Evolutionary conservation across 2,797 vertebrate species (phyloP), one percentile per base, ranked within the genome.

Genomic region (Echiichthys vipera): DNA sequence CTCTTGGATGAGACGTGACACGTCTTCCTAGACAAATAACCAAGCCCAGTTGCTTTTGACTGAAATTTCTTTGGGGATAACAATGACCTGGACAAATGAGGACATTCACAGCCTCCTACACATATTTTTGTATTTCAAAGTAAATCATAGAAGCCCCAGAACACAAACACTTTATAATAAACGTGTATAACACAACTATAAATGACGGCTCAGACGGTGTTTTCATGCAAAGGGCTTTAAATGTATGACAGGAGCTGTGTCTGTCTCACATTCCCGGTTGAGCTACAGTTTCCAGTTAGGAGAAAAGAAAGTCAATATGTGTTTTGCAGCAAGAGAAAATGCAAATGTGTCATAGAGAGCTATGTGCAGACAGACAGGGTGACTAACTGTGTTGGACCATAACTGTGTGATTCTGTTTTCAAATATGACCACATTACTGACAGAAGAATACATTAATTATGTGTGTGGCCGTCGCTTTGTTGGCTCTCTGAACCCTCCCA

Each of bases 391-490:
- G 10, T 25, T 30, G 5, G 3, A 67, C 8, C 36, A n/a, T 1
- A 12, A n/a, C n/a, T n/a, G 29, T 17, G 40, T 7, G 10, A 22
- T 9, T 40, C 24, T 18, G 8, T 8, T 10, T 51, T 43, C 1
- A 40, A 50, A 47, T 7, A 5, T 7, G 0, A 32, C 0, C 9
- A 7, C 7, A 40, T 25, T 2, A 8, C 5, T 22, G 2, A 7
- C n/a, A 22, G 0, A 50, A 12, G 3, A 30, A 3, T 1, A 27
- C 0, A 11, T 2, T 2, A 22, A 17, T 4, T 7, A 22, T 2
- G 29, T 0, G 2, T n/a, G 5, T 24, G 1, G 1, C 14, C 3
- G 3, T 43, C 15, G 11, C 3, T 29, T 6, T 5, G 9, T 3
- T n/a, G 1, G 2, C 2, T 14, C 7, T 17, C 3, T 13, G 42